Base-by-base conservation (phyloP, 2,888 invertebrate species). In the Clostera curtula region DNA sequence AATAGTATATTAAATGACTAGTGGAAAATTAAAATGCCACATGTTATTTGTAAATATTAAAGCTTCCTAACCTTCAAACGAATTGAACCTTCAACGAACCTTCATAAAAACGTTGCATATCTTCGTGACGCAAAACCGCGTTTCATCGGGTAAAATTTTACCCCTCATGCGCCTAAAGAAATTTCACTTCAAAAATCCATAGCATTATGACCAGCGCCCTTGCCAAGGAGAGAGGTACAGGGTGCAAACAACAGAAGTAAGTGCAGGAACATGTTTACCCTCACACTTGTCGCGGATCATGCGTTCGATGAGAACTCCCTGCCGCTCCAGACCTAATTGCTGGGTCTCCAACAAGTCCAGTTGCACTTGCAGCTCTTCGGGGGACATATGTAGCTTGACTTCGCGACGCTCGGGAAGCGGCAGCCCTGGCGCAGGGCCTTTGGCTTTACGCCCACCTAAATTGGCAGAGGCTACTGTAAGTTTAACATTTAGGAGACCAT, bases 231-330 rank as follows among this genome's bases (percentile, higher is more conserved):
- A 21, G 48, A 30, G 37, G 14, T 5, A 24, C 9, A 18, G 27
- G 22, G 47, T 45, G 40, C 43, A 24, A 40, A 40, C 24, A 27
- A 31, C 32, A 35, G 36, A 29, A 40, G 30, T 26, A 37, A 54
- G 72, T 71, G 73, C 71, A 39, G 12, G 41, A 44, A 32, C 35
- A 49, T 54, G 59, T 66, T 70, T 75, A 83, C 83, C 82, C 75
- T 93, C 93, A 64, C 91, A 92, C 74, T 92, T 91, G 61, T 91
- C 91, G 49, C 96, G 88, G 45, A 97, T 97, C 69, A 93, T 90
- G 59, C 93, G 90, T 67, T 97, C 97, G 46, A 97, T 85, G 43
- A 90, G 87, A n/a, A 96, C 93, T 20, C 97, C 96, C 66, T 96
- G 94, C 33, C 91, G 89, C 68, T 97, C 97, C 25, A 97, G 83